phyloP scores from a whole-genome alignment of 2,888 invertebrate genomes.

The Plagodis pulveraria region DNA sequence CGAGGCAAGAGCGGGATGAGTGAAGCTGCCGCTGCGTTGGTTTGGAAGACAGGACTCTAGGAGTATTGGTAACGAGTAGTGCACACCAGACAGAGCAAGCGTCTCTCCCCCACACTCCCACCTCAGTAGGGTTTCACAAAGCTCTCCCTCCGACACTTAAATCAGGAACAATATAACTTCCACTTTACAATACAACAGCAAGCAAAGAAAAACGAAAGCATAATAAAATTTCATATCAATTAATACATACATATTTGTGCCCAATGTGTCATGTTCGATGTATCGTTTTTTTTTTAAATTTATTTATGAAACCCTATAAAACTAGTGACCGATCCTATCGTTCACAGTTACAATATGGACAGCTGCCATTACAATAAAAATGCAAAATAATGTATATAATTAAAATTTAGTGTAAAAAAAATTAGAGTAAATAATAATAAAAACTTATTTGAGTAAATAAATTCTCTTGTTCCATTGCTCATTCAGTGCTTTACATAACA shows the following conservation, averaged over 20 bases:
- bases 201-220: constrained; percentile 69
- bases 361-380: constrained; percentile 82
- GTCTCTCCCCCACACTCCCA: constrained; percentile 27
- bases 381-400: constrained; percentile 80
- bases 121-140: constrained; percentile 65
- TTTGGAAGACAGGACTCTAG: constrained; percentile 15
- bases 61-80: constrained; percentile 23
- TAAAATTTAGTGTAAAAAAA: constrained; percentile 75
- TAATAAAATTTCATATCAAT: constrained; percentile 54
- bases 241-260: constrained; percentile 70
- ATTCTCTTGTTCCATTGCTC: constrained; percentile 84
- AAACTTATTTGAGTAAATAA: constrained; percentile 84
- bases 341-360: constrained; percentile 71
- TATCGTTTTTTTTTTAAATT: constrained; percentile 66
- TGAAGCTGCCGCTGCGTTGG: constrained; percentile 28
- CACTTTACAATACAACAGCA: constrained; percentile 60
- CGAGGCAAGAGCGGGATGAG: constrained; percentile 41
- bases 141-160: constrained; percentile 55
- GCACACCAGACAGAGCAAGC: neutral
- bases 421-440: constrained; percentile 75
- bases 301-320: constrained; percentile 77
- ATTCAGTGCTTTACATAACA: constrained; percentile 76
- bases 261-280: constrained; percentile 85
- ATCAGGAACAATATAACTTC: constrained; percentile 63
- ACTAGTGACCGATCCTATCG: constrained; percentile 69